phyloP scores from a whole-genome alignment of 2,888 invertebrate genomes.

The Drosophila kanekoi region DNA sequence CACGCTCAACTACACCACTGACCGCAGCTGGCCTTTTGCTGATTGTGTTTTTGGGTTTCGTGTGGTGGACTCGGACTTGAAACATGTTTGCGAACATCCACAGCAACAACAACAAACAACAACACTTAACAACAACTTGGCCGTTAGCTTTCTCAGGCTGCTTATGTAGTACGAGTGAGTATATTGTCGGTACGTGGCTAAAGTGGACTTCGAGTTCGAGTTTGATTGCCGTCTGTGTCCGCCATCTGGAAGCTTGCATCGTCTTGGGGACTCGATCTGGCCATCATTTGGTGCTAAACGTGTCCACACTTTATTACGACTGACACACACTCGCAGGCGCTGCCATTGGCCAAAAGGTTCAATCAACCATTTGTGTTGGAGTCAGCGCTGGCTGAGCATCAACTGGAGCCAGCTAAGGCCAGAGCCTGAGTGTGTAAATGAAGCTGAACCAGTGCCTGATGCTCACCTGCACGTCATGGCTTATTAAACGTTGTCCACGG shows the following conservation, averaged over 20 bases:
- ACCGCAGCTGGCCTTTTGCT: conserved; percentile 36
- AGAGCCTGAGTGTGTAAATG: background rate
- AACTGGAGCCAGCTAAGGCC: conserved; percentile 12
- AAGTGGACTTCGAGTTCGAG: conserved; percentile 17
- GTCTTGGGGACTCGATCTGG: conserved; percentile 30
- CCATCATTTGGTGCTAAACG: conserved; percentile 72
- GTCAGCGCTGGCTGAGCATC: conserved; percentile 31
- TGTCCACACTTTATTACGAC: conserved; percentile 77
- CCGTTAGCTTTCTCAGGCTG: conserved; percentile 68
- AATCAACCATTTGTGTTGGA: conserved; percentile 55
- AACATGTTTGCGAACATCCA: conserved; percentile 61
- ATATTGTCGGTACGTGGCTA: conserved; percentile 36
- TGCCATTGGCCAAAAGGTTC: conserved; percentile 48
- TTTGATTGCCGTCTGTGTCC: conserved; percentile 18
- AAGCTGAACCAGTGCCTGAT: conserved; percentile 4
- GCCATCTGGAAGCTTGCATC: conserved; percentile 24
- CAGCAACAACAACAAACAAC: conserved; percentile 17
- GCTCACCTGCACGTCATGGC: conserved; percentile 67
- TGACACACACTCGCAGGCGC: conserved; percentile 49
- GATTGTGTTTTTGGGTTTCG: conserved; percentile 62
- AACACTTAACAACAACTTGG: conserved; percentile 22
- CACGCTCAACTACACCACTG: conserved; percentile 39
- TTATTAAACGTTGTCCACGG: conserved; percentile 67
- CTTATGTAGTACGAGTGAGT: conserved; percentile 18
- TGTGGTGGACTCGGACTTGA: conserved; percentile 54